phyloP scores from a whole-genome alignment of 92 coral and sea anemone genomes.

The Zoanthus sociatus region DNA sequence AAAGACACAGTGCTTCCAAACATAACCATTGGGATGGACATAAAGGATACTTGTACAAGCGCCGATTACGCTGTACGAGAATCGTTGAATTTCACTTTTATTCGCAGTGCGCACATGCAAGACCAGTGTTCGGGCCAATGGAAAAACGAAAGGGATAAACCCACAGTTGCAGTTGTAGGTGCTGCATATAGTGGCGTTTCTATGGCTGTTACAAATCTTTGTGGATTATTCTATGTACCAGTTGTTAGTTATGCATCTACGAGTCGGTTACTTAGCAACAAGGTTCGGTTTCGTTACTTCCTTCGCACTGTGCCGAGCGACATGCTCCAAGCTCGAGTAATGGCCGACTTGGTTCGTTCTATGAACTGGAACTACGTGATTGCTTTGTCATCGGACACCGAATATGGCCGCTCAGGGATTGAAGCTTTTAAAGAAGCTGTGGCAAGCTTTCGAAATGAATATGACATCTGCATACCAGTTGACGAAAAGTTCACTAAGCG shows the following conservation, averaged over 20 bases:
- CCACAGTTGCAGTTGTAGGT: conserved; percentile 85
- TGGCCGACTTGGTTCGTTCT: conserved; percentile 82
- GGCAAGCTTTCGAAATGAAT: conserved; percentile 60
- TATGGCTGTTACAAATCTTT: conserved; percentile 89
- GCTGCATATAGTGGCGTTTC: conserved; percentile 90
- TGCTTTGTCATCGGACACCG: conserved; percentile 85
- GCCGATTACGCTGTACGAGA: conserved; percentile 90
- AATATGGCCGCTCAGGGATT: conserved; percentile 90
- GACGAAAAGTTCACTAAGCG: conserved; percentile 84
- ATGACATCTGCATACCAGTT: conserved; percentile 85
- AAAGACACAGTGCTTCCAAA: conserved; percentile 83
- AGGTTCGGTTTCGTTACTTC: conserved; percentile 81
- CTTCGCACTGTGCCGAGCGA: conserved; percentile 87
- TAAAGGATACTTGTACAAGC: conserved; percentile 87
- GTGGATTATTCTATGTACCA: conserved; percentile 85
- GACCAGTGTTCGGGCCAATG: conserved; percentile 60
- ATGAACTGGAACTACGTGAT: conserved; percentile 91
- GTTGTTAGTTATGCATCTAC: conserved; percentile 89
- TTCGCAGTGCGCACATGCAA: conserved; percentile 72
- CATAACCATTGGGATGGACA: conserved; percentile 86
- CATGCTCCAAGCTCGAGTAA: conserved; percentile 85
- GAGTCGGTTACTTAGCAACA: conserved; percentile 78
- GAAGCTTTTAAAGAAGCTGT: conserved; percentile 85
- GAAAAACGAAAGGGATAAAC: conserved; percentile 34
- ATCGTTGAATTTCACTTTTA: conserved; percentile 85